Evolutionary conservation across 2,113 vertebrate genomes (phyloP), one percentile per base, ranked within the genome.

Genomic region (Alces alces): DNA sequence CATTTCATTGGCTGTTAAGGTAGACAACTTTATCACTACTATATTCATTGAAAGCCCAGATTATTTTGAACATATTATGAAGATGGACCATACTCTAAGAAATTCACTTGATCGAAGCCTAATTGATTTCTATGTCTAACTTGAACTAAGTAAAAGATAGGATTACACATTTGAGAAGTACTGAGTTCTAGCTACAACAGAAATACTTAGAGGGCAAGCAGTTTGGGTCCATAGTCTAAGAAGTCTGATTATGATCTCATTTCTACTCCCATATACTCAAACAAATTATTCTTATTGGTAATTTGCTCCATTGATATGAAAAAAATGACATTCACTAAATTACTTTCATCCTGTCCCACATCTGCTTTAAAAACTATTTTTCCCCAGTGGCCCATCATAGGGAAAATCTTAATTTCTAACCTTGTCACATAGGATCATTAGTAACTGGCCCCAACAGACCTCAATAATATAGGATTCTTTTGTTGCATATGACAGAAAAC

Each of bases 1-100:
- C 33, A 86, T 76, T 88, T 95, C 27, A 73, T 50, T 96, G 60
- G 6, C n/a, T 96, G 9, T 93, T 94, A 93, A 93, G 79, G 87
- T 60, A 73, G 33, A 47, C 52, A 79, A 73, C 7, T 70, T 82
- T 76, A 92, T 57, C 60, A 78, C 16, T 17, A 94, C 36, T 21
- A 54, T 70, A 47, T 45, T 89, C 14, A 47, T 50, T 57, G 13
- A 92, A 66, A 80, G 80, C 30, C 21, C n/a, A 27, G 61, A 45
- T 79, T 91, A 84, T 91, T 33, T 91, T 58, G 12, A 82, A 91
- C 8, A 79, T 95, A 70, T 58, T 83, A 52, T 66, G 17, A 79
- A 76, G 39, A 95, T 86, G 15, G 28, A 28, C 14, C 57, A 50
- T 78, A 52, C 16, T 83, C 30, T 92, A 55, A 55, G 50, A 92